Evolutionary conservation across 2,888 invertebrate genomes (phyloP), one percentile per base, ranked within the genome.

Genomic region (Parthenolecanium corni): DNA sequence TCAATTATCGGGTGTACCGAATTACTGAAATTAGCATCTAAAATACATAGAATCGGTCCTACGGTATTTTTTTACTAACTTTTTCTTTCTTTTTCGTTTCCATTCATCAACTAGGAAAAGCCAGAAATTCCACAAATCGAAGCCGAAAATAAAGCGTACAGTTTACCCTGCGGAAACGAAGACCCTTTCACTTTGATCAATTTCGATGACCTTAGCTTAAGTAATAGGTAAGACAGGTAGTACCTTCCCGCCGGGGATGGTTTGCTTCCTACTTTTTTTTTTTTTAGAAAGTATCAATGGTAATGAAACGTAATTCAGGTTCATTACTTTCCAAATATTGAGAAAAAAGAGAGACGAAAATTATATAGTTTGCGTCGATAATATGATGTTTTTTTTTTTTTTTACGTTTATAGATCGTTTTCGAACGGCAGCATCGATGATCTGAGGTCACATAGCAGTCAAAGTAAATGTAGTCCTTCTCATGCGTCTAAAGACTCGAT

Each of bases 401-500:
- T 25, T 51, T 18, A 16, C 18, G 18, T n/a, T 42, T 24, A 11
- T 23, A 63, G 63, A 21, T 63, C 63, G 4, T 63, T 42, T 31
- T 63, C 54, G n/a, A 53, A 53, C 14, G 53, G 54, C 20, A 63
- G 63, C 36, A 54, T 63, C n/a, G 63, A 63, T 47, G 63, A 63
- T 24, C 44, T 63, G 14, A 40, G 63, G 25, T 63, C 63, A 18
- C 47, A 47, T 11, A 53, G 52, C 31, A 53, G 53, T 38, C 42
- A 54, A 6, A 63, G 53, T 31, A 61, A 61, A 51, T 38, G 24
- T 16, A 54, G 53, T 24, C 53, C 52, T 21, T 53, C 53, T 2
- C 53, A 52, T 36, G 46, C 40, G 4, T 63, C 65, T 46, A 66
- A 64, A 44, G 69, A 68, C 47, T 65, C 66, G 11, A 44, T 68